Percentiles rank a stretch among this genome's conserved stretches.
phyloP scores from a whole-genome alignment of 2,797 vertebrate genomes.

The Phataginus tricuspis region DNA sequence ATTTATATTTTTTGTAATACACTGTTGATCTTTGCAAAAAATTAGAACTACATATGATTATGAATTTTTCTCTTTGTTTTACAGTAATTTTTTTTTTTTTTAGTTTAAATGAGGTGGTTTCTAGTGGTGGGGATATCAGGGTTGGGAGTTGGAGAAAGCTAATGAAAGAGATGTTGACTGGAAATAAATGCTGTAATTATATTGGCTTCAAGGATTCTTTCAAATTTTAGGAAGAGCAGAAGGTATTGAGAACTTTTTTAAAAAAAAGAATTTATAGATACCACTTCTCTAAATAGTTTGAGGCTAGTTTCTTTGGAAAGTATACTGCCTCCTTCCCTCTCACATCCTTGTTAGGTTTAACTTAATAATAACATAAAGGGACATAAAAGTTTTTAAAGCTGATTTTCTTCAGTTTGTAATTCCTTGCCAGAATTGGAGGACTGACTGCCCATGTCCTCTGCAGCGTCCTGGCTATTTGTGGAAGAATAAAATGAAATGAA shows the following conservation, averaged over 20 bases:
- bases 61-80: constrained; percentile 18
- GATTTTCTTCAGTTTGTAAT: constrained; percentile 79
- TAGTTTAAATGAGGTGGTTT: constrained; percentile 57
- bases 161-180: constrained; percentile 58
- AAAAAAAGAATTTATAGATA: constrained; percentile 51
- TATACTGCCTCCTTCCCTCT: not conserved
- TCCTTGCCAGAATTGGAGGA: constrained; percentile 67
- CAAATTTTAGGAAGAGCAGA: constrained; percentile 51
- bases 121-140: not conserved
- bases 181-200: constrained; percentile 56
- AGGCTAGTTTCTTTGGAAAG: constrained; percentile 63
- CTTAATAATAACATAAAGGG: constrained; percentile 72
- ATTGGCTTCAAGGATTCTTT: constrained; percentile 56
- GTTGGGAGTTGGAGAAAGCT: not conserved
- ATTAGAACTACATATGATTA: not conserved
- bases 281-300: constrained; percentile 57
- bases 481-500: constrained; percentile 70
- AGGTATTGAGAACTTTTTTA: constrained; percentile 43
- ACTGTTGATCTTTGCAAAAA: constrained; percentile 27
- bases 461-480: constrained; percentile 75
- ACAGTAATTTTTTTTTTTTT: constrained; percentile 1
- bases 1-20: constrained; percentile 19
- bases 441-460: constrained; percentile 65
- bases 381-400: constrained; percentile 81
- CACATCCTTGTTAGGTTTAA: constrained; percentile 67